Conservation (phyloP, 1,140 invertebrate species). For the Apis cerana region DNA sequence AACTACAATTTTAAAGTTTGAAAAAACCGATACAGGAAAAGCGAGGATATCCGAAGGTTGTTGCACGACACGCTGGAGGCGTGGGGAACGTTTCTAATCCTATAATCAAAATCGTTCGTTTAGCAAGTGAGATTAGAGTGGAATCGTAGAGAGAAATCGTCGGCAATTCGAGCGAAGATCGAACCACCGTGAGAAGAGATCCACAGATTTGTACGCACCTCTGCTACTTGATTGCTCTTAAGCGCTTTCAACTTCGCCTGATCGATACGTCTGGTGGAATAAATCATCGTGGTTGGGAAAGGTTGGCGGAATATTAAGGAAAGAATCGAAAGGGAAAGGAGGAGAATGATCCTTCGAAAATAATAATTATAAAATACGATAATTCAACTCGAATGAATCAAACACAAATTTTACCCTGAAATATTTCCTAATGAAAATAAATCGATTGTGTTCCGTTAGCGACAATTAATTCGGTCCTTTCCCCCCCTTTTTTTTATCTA, state of each 20-base stretch:
- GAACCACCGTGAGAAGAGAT: slow-evolving; percentile 57
- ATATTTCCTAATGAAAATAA: not conserved
- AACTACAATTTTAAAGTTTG: too few relatives aligned
- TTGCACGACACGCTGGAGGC: not conserved
- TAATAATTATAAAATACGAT: not conserved
- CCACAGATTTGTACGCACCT: slow-evolving; percentile 44
- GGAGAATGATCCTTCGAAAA: not conserved
- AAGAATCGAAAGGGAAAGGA: not conserved
- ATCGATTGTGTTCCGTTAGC: not conserved
- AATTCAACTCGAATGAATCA: not conserved
- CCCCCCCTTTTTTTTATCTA: not conserved
- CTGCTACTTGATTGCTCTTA: slow-evolving; percentile 31
- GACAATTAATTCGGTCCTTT: not conserved
- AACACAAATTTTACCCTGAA: not conserved
- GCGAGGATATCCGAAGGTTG: not conserved
- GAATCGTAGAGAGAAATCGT: slow-evolving; percentile 34
- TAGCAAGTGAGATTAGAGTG: slow-evolving; percentile 4
- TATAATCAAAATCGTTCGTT: slow-evolving; percentile 5
- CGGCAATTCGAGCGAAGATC: slow-evolving; percentile 22
- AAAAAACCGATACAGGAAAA: not conserved
- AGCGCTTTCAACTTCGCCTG: slow-evolving; percentile 22
- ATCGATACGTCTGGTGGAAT: slow-evolving; percentile 14
- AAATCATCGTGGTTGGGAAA: slow-evolving; percentile 41
- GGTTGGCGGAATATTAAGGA: not conserved
- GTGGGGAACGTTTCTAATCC: not conserved